Evolutionary conservation across 2,797 vertebrate species (phyloP), one percentile per base, ranked within the genome.

Genomic region (Melanotaenia trifasciata): DNA sequence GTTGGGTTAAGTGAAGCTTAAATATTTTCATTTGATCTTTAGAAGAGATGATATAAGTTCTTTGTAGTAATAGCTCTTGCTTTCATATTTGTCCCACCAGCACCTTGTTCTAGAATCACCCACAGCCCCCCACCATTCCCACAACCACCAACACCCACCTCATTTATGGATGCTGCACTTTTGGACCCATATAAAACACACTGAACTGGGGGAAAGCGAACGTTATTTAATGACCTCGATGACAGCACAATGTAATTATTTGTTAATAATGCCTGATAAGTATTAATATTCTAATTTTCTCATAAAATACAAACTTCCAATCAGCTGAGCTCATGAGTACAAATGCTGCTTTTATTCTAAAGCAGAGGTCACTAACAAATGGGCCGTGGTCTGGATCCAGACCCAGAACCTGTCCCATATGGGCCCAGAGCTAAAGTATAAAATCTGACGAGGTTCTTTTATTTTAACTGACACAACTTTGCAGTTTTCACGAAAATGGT

Each of bases 11-110:
- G 33, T 76, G 40, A 78, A 70, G 84, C 81, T 64, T 76, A 81
- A 78, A 77, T 72, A 84, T 80, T 90, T 89, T 75, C 62, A 82
- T 88, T 90, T 92, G 74, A 90, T 91, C 84, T 88, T 87, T 75
- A 54, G 66, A 76, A 87, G 67, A 71, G 84, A 86, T 84, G 85
- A 84, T 90, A 87, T 74, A 88, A 77, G 77, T 58, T 65, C 90
- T 90, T 90, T 85, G 83, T 68, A 85, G 72, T 50, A 24, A 60
- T 78, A 72, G 69, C 81, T 85, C 87, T 84, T 87, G 81, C 63
- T 78, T 87, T 82, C 81, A 67, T 58, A 76, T 86, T 84, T 40
- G 74, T 79, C 83, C 76, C 70, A 75, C 40, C 64, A 70, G 76
- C 70, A n/a, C 62, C 73, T 72, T 70, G 76, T 78, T 83, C 85